Evolutionary conservation across 1,140 invertebrate species (phyloP).

Genomic region (Caenorhabditis briggsae): DNA sequence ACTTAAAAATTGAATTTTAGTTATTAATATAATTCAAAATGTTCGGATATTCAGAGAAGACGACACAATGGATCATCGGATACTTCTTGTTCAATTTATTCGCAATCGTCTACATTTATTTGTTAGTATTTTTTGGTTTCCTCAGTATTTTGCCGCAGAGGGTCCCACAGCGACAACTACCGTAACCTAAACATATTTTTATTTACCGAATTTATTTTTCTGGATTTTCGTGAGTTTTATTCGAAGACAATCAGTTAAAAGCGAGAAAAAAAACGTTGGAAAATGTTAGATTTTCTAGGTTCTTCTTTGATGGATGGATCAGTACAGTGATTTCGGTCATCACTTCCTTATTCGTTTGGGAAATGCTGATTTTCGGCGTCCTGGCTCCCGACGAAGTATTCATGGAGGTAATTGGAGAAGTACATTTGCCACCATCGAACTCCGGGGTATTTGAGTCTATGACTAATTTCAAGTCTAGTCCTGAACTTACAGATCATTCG

Average conservation of each 20-base stretch:
- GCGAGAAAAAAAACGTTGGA: not conserved
- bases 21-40: not conserved
- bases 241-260: too few relatives aligned
- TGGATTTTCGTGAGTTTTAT: too few relatives aligned
- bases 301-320: not conserved
- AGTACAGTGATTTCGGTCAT: not conserved
- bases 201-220: too few relatives aligned
- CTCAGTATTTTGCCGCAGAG: too few relatives aligned
- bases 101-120: not conserved
- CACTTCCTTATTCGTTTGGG: not conserved
- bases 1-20: not conserved
- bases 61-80: not conserved
- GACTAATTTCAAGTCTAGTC: not conserved
- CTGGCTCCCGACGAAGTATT: conserved; percentile 26
- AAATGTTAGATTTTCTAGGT: not conserved
- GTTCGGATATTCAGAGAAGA: not conserved
- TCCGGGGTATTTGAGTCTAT: not conserved
- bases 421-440: not conserved
- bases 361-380: conserved; percentile 27
- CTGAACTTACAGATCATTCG: not conserved
- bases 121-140: not conserved
- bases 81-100: conserved; percentile 1
- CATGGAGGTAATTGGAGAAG: conserved; percentile 18
- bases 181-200: too few relatives aligned
- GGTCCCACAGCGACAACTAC: too few relatives aligned